Conservation (phyloP, 2,797 vertebrate genomes). For the Lates japonicus region DNA sequence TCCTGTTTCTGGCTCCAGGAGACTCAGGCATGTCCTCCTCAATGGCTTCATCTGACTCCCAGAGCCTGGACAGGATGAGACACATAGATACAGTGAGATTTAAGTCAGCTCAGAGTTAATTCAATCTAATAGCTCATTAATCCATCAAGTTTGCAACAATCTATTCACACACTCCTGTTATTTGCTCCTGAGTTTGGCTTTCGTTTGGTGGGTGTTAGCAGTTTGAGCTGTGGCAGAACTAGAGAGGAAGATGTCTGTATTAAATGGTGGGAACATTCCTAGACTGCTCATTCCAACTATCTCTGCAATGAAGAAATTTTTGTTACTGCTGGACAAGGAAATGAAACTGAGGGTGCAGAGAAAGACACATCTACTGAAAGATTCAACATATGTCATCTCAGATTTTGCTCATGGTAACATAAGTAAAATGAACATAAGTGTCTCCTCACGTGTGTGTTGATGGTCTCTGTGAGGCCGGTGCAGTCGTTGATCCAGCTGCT, state of each 20-base stretch:
- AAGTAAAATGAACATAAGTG: neutral
- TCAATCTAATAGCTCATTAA: neutral
- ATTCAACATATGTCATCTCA: neutral
- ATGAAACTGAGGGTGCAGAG: neutral
- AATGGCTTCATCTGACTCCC: constrained; percentile 92
- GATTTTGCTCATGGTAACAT: neutral
- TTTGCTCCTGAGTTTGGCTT: too few relatives aligned
- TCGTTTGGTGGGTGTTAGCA: neutral
- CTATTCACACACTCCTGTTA: neutral
- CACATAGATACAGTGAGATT: neutral
- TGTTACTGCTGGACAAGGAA: neutral
- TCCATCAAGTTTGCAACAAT: neutral
- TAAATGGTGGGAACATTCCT: neutral
- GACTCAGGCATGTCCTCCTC: constrained; percentile 97
- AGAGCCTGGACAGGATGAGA: constrained; percentile 77
- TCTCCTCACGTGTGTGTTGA: constrained; percentile 91
- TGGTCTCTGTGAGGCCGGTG: constrained; percentile 91
- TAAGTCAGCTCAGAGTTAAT: neutral
- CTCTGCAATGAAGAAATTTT: neutral
- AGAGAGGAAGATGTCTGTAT: neutral
- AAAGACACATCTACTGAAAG: neutral
- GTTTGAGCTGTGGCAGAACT: neutral
- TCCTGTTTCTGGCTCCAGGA: constrained; percentile 95
- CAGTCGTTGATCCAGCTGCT: constrained; percentile 94
- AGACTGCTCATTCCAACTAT: neutral